Percentiles rank a stretch among this genome's conserved stretches.
phyloP scores from a whole-genome alignment of 2,888 invertebrate genomes.

The Leptinotarsa juncta region DNA sequence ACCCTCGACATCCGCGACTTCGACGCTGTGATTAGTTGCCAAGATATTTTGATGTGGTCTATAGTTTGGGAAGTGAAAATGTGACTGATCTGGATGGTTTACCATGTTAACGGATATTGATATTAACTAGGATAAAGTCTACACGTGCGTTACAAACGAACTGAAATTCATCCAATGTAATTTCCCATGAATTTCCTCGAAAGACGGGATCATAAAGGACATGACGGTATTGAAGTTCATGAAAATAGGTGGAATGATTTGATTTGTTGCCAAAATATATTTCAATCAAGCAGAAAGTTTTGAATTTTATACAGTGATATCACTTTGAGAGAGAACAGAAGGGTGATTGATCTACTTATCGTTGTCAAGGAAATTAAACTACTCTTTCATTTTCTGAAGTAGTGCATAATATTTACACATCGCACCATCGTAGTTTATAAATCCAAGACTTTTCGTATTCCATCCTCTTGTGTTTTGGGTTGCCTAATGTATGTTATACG shows the following conservation, averaged over 20 bases:
- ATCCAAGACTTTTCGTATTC: too few species aligned
- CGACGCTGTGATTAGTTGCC: conserved; percentile 8
- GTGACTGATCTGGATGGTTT: conserved; percentile 50
- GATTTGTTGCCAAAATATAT: neutral
- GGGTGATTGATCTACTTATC: too few species aligned
- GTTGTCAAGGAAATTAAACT: too few species aligned
- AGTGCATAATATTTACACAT: too few species aligned
- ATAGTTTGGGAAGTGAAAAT: conserved; percentile 45
- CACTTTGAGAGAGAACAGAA: too few species aligned
- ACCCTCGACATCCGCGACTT: conserved; percentile 3
- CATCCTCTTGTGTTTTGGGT: too few species aligned
- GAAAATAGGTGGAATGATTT: conserved; percentile 4
- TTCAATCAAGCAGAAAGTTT: neutral
- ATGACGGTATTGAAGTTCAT: conserved; percentile 5
- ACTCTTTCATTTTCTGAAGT: too few species aligned
- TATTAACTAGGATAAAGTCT: conserved; percentile 55
- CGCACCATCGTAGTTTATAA: too few species aligned
- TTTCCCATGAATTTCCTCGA: conserved; percentile 29
- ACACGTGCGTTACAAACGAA: conserved; percentile 43
- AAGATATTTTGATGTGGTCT: conserved; percentile 35
- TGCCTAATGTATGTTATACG: too few species aligned
- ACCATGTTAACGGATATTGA: conserved; percentile 60
- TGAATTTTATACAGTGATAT: too few species aligned
- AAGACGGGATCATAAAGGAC: conserved; percentile 9
- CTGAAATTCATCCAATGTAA: conserved; percentile 30